A percentile compares a stretch with the other conserved stretches of the same genome.
Evolutionary conservation across 2,888 invertebrate species (phyloP).

Genomic region (Drosophila prolongata): DNA sequence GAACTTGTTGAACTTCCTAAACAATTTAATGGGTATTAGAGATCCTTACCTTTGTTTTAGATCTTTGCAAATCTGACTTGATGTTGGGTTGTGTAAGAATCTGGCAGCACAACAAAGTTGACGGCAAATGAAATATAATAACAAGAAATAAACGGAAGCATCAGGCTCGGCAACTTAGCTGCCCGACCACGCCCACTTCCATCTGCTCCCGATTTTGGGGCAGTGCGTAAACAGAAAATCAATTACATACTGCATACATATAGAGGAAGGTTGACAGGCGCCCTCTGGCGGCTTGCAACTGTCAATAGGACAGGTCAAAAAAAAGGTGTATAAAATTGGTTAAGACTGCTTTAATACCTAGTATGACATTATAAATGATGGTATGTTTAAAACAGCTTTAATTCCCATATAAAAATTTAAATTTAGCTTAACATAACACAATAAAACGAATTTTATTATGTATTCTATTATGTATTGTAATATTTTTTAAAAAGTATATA

Average conservation of each 20-base stretch:
- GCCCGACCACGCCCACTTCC: constrained; percentile 56
- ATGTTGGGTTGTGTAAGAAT: constrained; percentile 21
- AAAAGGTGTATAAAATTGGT: too few relatives aligned
- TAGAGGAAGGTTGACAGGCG: constrained; percentile 40
- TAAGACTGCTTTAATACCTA: too few relatives aligned
- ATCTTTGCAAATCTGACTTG: background rate
- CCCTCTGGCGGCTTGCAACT: constrained; percentile 39
- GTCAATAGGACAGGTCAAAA: constrained; percentile 10
- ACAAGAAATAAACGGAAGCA: constrained; percentile 78
- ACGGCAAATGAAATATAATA: constrained; percentile 53
- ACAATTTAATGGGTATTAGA: constrained; percentile 8
- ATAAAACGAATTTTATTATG: too few relatives aligned
- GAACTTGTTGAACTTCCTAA: background rate
- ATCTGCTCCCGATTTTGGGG: constrained; percentile 23
- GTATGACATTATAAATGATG: too few relatives aligned
- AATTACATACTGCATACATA: constrained; percentile 69
- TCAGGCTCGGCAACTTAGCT: constrained; percentile 59
- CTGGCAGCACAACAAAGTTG: constrained; percentile 40
- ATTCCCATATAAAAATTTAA: too few relatives aligned
- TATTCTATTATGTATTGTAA: too few relatives aligned
- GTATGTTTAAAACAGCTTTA: too few relatives aligned
- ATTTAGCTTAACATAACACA: too few relatives aligned
- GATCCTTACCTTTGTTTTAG: background rate
- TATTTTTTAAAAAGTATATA: too few relatives aligned
- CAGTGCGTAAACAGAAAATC: constrained; percentile 75